Conservation (phyloP, 2,888 invertebrate genomes). For the Hoplodrina blanda region DNA sequence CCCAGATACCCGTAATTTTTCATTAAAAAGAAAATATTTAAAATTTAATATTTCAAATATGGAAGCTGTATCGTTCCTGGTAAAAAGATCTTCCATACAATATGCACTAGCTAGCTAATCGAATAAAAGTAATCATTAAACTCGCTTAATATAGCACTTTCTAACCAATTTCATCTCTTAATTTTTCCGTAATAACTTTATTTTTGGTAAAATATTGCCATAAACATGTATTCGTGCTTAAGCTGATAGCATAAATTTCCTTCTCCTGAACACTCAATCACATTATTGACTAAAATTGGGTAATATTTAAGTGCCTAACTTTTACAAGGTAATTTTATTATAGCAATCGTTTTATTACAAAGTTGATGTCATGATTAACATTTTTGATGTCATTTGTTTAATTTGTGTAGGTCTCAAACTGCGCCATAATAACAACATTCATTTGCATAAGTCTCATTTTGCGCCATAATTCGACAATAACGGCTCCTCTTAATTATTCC, state of each 20-base stretch:
- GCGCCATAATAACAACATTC: too few species aligned
- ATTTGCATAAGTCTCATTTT: neutral
- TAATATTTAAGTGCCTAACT: conserved; percentile 10
- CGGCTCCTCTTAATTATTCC: neutral
- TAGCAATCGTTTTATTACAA: neutral
- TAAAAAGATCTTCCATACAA: too few species aligned
- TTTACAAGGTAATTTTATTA: neutral
- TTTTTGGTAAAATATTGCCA: conserved; percentile 2
- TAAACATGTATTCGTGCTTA: conserved; percentile 36
- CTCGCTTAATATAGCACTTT: neutral
- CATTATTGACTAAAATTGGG: conserved; percentile 16
- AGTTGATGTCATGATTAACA: too few species aligned
- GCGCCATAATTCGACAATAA: neutral
- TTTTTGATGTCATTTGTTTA: too few species aligned
- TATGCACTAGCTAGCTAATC: too few species aligned
- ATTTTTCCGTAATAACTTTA: too few species aligned
- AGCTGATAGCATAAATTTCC: conserved; percentile 24
- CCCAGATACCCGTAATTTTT: too few species aligned
- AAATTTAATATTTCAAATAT: too few species aligned
- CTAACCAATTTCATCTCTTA: neutral
- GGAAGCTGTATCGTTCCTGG: too few species aligned
- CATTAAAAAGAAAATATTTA: too few species aligned
- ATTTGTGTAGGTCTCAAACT: too few species aligned
- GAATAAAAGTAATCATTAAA: neutral
- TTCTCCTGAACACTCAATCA: conserved; percentile 25